Evolutionary conservation across 2,888 invertebrate species (phyloP).

Genomic region (Sarcophaga variegata): DNA sequence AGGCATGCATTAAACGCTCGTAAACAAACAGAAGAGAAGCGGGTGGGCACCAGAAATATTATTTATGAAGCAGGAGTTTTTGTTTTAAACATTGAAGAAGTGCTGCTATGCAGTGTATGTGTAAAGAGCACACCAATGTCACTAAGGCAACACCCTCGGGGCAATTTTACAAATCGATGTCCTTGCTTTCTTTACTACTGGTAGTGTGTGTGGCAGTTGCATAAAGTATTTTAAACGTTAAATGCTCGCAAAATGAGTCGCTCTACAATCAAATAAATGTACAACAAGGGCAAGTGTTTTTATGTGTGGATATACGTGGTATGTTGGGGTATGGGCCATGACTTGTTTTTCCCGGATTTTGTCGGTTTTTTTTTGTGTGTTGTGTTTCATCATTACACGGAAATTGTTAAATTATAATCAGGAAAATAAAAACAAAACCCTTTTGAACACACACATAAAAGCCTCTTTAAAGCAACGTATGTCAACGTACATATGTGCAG

Average conservation of each 20-base stretch:
- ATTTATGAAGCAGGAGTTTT: constrained; percentile 18
- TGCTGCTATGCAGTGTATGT: background rate
- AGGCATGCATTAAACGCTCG: background rate
- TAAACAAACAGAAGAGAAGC: background rate
- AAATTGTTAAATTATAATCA: constrained; percentile 63
- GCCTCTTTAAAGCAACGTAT: constrained; percentile 22
- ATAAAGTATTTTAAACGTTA: constrained; percentile 44
- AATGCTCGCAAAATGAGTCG: constrained; percentile 53
- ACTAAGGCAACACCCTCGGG: constrained; percentile 64
- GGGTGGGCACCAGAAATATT: background rate
- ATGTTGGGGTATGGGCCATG: too few species aligned
- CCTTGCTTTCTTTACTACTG: too few species aligned
- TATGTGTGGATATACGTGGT: background rate
- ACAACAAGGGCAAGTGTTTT: constrained; percentile 57
- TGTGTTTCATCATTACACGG: constrained; percentile 20
- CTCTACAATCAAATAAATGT: constrained; percentile 58
- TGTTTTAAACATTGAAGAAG: background rate
- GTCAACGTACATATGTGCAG: background rate
- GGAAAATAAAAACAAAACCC: constrained; percentile 24
- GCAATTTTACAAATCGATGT: too few species aligned
- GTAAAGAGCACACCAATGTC: constrained; percentile 47
- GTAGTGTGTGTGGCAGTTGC: background rate
- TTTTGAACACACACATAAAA: constrained; percentile 5
- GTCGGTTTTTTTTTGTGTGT: background rate
- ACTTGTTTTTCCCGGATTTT: background rate